These are phyloP conservation scores for Danio aesculapii DNA, from an alignment of 2,797 vertebrate species.

Conservation along the genomic window DNA sequence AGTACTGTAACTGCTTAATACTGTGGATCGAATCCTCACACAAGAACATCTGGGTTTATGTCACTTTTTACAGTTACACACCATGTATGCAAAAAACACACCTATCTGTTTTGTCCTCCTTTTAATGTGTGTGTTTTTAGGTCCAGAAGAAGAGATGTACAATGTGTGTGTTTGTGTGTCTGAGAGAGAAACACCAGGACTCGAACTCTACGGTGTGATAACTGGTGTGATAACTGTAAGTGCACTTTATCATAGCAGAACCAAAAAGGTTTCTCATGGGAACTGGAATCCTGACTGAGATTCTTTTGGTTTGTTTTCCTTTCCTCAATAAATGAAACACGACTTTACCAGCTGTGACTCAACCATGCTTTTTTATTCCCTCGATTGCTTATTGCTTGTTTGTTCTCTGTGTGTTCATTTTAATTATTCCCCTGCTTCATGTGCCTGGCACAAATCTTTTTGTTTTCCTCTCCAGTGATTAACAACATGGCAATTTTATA, in stretches of 20 bases:
- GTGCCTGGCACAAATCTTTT: not conserved
- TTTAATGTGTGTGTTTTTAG: slow-evolving; percentile 27
- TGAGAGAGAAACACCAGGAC: slow-evolving; percentile 44
- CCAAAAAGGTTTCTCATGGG: slow-evolving; percentile 72
- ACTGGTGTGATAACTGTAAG: slow-evolving; percentile 74
- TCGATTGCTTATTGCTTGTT: not conserved
- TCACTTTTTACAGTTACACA: slow-evolving; percentile 24
- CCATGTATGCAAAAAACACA: slow-evolving; percentile 44
- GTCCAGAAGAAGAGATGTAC: slow-evolving; percentile 17
- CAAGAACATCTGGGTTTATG: slow-evolving; percentile 24
- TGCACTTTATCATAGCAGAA: slow-evolving; percentile 81
- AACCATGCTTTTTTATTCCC: not conserved
- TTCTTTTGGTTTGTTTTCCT: slow-evolving; percentile 62
- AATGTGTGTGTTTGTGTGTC: slow-evolving; percentile 50
- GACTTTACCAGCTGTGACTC: slow-evolving; percentile 60
- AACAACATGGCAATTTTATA: slow-evolving; percentile 10
- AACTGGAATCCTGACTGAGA: slow-evolving; percentile 69
- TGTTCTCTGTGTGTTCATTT: slow-evolving; percentile 6
- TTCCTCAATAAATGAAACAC: slow-evolving; percentile 76
- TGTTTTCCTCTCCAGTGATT: slow-evolving; percentile 6
- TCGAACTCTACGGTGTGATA: slow-evolving; percentile 58
- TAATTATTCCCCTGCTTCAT: slow-evolving; percentile 4
- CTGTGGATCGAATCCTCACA: slow-evolving; percentile 32
- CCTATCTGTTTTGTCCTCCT: slow-evolving; percentile 25
- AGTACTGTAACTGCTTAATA: slow-evolving; percentile 40